Evolutionary conservation across 2,888 invertebrate species (phyloP).

Genomic region (Alloscopus bannaensis): DNA sequence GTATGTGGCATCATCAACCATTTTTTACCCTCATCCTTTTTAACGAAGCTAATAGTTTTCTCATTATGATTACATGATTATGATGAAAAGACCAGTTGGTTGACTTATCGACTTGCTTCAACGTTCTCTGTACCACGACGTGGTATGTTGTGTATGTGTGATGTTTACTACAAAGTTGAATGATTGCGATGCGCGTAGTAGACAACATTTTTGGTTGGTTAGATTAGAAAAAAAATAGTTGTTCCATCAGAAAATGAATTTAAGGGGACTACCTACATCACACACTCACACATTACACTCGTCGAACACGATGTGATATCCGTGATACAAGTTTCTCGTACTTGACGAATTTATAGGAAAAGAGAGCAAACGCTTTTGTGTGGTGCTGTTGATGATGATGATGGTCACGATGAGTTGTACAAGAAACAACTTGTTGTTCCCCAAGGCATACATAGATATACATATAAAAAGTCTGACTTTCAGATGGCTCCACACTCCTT

Average conservation of each 20-base stretch:
- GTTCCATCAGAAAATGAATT: too few relatives aligned
- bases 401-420: too few relatives aligned
- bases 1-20: too few relatives aligned
- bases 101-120: slow-evolving; percentile 46
- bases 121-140: too few relatives aligned
- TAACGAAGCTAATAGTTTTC: slow-evolving; percentile 59
- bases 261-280: too few relatives aligned
- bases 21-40: slow-evolving; percentile 13
- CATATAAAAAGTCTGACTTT: slow-evolving; percentile 1
- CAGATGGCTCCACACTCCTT: slow-evolving; percentile 19
- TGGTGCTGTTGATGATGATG: slow-evolving; percentile 57
- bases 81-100: slow-evolving; percentile 68
- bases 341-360: too few relatives aligned
- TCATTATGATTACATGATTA: slow-evolving; percentile 64
- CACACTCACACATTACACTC: too few relatives aligned
- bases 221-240: neutral
- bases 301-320: too few relatives aligned
- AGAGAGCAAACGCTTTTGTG: slow-evolving; percentile 50
- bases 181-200: slow-evolving; percentile 29
- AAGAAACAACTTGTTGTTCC: slow-evolving; percentile 63
- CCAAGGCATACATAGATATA: slow-evolving; percentile 33
- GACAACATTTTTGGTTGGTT: too few relatives aligned
- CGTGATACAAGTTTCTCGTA: too few relatives aligned
- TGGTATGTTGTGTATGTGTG: too few relatives aligned
- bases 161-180: slow-evolving; percentile 34